These are phyloP conservation scores for Morone chrysops DNA, from an alignment of 2,113 vertebrate species.

Conservation along the genomic window DNA sequence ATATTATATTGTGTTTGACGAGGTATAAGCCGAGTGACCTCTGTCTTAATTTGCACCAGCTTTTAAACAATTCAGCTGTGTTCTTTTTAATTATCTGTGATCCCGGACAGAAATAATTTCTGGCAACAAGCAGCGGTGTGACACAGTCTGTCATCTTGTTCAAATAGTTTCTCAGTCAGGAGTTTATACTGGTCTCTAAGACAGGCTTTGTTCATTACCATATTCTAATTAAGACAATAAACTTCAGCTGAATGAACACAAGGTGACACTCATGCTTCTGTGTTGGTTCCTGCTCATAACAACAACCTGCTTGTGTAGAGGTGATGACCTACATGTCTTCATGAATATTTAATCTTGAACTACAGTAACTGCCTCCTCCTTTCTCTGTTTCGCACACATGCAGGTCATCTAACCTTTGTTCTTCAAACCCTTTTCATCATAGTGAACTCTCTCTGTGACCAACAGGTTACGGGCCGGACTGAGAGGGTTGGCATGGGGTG, in stretches of 20 bases:
- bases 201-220: slow-evolving; percentile 39
- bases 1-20: slow-evolving; percentile 8
- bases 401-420: not conserved
- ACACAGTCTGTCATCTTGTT: slow-evolving; percentile 48
- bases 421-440: not conserved
- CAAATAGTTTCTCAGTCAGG: slow-evolving; percentile 40
- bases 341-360: slow-evolving; percentile 46
- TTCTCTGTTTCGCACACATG: not conserved
- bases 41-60: slow-evolving; percentile 1
- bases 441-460: not conserved
- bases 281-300: slow-evolving; percentile 24
- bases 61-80: slow-evolving; percentile 6
- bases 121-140: slow-evolving; percentile 15
- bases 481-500: no score
- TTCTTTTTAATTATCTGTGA: slow-evolving; percentile 41
- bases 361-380: not conserved
- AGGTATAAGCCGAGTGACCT: not conserved
- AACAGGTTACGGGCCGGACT: no score
- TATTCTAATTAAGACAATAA: slow-evolving; percentile 63
- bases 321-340: slow-evolving; percentile 36
- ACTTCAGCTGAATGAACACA: slow-evolving; percentile 41
- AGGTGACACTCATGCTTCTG: slow-evolving; percentile 23
- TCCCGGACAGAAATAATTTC: slow-evolving; percentile 36
- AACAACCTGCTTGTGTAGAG: not conserved
- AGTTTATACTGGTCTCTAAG: not conserved